phyloP scores from a whole-genome alignment of 2,797 vertebrate genomes.

The Nasua narica region DNA sequence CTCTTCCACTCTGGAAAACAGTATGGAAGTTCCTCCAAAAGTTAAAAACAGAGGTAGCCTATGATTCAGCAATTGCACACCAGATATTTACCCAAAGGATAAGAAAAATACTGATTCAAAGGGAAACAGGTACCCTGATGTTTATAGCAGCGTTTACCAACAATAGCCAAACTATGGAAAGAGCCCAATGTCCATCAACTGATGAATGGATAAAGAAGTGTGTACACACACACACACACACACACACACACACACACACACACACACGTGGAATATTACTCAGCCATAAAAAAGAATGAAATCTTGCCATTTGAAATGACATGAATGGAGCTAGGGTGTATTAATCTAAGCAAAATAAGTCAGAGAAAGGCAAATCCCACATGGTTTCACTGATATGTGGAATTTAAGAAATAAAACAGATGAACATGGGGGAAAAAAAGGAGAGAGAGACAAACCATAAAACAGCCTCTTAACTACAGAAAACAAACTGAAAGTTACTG shows the following conservation, averaged over 20 bases:
- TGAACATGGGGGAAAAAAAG: neutral
- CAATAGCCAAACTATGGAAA: neutral
- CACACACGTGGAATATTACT: neutral
- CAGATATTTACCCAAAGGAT: neutral
- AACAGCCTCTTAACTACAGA: neutral
- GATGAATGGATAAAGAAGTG: neutral
- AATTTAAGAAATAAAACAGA: neutral
- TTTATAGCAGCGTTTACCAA: neutral
- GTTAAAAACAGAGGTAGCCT: neutral
- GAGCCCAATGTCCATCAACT: neutral
- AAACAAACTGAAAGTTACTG: neutral
- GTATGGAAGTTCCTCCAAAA: neutral
- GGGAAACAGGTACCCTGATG: neutral
- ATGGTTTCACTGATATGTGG: neutral
- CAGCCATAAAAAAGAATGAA: neutral
- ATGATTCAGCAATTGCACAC: neutral
- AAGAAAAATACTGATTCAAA: neutral
- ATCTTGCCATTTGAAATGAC: neutral
- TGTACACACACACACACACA: too few species aligned
- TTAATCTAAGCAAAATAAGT: neutral
- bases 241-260: too few species aligned
- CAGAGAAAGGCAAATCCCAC: neutral
- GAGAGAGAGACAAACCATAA: neutral
- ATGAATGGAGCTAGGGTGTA: neutral
- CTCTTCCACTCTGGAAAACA: neutral